Evolutionary conservation across 2,888 invertebrate genomes (phyloP).

Genomic region (Platynereis dumerilii): DNA sequence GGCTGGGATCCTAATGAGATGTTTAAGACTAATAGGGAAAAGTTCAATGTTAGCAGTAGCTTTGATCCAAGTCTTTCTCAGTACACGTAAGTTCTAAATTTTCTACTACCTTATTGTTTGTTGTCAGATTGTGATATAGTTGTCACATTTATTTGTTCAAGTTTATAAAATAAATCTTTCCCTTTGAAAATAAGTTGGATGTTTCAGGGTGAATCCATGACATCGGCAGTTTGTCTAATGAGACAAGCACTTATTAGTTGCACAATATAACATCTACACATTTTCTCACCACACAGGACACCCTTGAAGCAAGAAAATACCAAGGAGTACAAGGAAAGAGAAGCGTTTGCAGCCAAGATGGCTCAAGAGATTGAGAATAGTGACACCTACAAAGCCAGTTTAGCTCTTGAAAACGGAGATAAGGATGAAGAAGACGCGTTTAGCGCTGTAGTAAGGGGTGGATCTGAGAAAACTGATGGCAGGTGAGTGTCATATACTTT

Average conservation of each 20-base stretch:
- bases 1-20: conserved; percentile 93
- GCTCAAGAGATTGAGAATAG: conserved; percentile 92
- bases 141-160: too few species aligned
- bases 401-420: conserved; percentile 81
- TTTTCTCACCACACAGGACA: too few species aligned
- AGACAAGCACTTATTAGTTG: too few species aligned
- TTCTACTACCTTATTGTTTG: too few species aligned
- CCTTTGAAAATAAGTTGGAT: not conserved
- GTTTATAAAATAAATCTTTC: too few species aligned
- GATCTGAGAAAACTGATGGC: too few species aligned
- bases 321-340: conserved; percentile 83
- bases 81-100: conserved; percentile 72
- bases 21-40: conserved; percentile 91
- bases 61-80: conserved; percentile 90
- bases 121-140: too few species aligned
- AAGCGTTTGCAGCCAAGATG: conserved; percentile 86
- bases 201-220: too few species aligned
- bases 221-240: too few species aligned
- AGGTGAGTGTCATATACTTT: too few species aligned
- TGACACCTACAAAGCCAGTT: conserved; percentile 79
- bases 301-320: conserved; percentile 85
- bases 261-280: too few species aligned
- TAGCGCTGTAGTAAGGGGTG: conserved; percentile 12
- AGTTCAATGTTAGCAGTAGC: conserved; percentile 90
- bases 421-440: conserved; percentile 77